Evolutionary conservation across 2,888 invertebrate genomes (phyloP).

Genomic region (Drosophila parthenogenetica): DNA sequence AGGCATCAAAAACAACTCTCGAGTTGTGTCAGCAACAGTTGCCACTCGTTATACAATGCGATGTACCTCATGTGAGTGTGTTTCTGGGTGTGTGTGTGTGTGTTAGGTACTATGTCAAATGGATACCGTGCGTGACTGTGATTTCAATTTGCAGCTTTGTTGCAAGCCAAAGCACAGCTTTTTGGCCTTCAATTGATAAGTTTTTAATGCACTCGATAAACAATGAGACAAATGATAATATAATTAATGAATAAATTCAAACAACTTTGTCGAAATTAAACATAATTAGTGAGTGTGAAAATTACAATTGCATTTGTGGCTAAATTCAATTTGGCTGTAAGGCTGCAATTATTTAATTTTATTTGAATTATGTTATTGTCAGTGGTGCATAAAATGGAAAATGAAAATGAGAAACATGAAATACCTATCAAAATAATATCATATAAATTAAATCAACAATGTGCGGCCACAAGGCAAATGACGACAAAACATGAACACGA

Average conservation of each 20-base stretch:
- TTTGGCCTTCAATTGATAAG: constrained; percentile 33
- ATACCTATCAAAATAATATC: constrained; percentile 37
- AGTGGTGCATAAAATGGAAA: neutral
- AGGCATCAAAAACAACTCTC: constrained; percentile 51
- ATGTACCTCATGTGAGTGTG: constrained; percentile 36
- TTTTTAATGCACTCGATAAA: constrained; percentile 39
- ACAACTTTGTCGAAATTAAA: neutral
- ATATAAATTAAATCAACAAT: constrained; percentile 57
- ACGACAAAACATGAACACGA: constrained; percentile 28
- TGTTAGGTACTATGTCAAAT: constrained; percentile 37
- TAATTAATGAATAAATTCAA: constrained; percentile 32
- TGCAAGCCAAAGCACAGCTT: constrained; percentile 19
- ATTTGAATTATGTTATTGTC: constrained; percentile 12
- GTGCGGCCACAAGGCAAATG: constrained; percentile 39
- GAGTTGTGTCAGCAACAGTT: constrained; percentile 74
- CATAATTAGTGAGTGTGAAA: constrained; percentile 6
- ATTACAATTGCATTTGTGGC: constrained; percentile 12
- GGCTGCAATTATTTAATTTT: constrained; percentile 47
- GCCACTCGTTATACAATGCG: constrained; percentile 45
- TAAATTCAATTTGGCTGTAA: constrained; percentile 48
- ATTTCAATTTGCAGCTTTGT: constrained; percentile 62
- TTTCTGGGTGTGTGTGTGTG: constrained; percentile 6
- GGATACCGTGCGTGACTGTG: constrained; percentile 60
- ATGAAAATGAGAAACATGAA: constrained; percentile 13
- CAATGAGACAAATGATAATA: constrained; percentile 17